Evolutionary conservation across 2,797 vertebrate genomes (phyloP), one percentile per base, ranked within the genome.

Genomic region (Spinibarbus caldwelli): DNA sequence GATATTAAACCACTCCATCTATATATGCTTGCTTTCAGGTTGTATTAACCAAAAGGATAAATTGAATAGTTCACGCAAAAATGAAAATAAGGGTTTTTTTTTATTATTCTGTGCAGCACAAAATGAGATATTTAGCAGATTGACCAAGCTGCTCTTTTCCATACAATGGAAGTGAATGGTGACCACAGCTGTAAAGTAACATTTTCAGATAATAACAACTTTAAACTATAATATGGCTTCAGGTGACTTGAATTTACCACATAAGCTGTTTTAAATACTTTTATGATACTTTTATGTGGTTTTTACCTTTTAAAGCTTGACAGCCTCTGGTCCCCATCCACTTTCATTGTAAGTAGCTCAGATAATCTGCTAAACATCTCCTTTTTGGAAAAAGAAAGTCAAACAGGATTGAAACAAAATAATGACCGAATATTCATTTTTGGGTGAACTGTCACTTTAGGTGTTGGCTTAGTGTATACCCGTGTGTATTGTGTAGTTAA

Each of bases 1-100:
- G 49, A 70, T 45, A 68, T 41, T 68, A 52, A 68, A 84, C 82
- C n/a, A 5, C 45, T 66, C 34, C 11, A 19, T 75, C 31, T n/a
- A n/a, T n/a, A n/a, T 49, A 12, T 21, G 9, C 38, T 45, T 73
- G 54, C 29, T 62, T 73, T 82, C 36, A 72, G 38, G 21, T 34
- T 31, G 19, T 59, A 23, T 78, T 3, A 54, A 57, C 47, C 14
- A 77, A 5, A 6, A 59, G 49, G 19, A 34, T 52, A 11, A 52
- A 34, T 12, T 12, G 29, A 52, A 75, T 62, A 62, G 57, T 62
- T 29, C 57, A 29, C n/a, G n/a, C 57, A 23, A 23, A 57, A 54
- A 76, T 34, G 1, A 6, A 47, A 47, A 19, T 23, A n/a, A n/a
- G 19, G 38, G 12, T 38, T 54, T 76, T 4, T 6, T 38, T 14